These are phyloP conservation scores for Petrophora chlorosata DNA, from an alignment of 2,888 invertebrate species.

Conservation along the genomic window DNA sequence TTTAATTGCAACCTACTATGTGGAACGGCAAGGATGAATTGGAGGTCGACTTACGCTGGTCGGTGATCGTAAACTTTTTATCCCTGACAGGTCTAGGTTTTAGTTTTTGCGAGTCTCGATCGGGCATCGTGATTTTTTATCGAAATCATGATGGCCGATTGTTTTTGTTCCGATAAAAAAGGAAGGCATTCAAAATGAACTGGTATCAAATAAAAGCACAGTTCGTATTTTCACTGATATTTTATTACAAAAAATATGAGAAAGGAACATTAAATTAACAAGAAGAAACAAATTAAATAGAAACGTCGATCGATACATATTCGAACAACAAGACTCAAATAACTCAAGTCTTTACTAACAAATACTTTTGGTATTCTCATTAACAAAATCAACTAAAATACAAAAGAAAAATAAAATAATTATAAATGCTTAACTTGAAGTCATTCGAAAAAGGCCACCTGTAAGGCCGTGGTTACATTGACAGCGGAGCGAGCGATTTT, in stretches of 20 bases:
- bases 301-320: conserved; percentile 22
- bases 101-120: conserved; percentile 38
- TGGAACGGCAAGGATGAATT: conserved; percentile 18
- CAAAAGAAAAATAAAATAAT: conserved; percentile 21
- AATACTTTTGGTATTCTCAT: conserved; percentile 14
- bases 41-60: conserved; percentile 40
- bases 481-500: conserved; percentile 29
- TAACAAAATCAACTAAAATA: conserved; percentile 6
- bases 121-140: conserved; percentile 30
- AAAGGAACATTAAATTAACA: conserved; percentile 56
- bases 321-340: conserved; percentile 14
- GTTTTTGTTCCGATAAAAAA: conserved; percentile 5
- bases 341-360: conserved; percentile 10
- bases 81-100: conserved; percentile 22
- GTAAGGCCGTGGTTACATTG: conserved; percentile 31
- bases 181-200: conserved; percentile 18
- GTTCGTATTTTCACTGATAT: conserved; percentile 33
- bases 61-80: conserved; percentile 36
- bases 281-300: conserved; percentile 34
- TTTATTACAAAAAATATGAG: conserved; percentile 55
- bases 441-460: conserved; percentile 28
- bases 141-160: conserved; percentile 25
- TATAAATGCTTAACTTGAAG: conserved; percentile 57
- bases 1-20: conserved; percentile 33
- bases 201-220: conserved; percentile 18